Percentiles rank a stretch among this genome's conserved stretches.
phyloP scores from a whole-genome alignment of 2,113 vertebrate species.

The Argyrosomus japonicus region DNA sequence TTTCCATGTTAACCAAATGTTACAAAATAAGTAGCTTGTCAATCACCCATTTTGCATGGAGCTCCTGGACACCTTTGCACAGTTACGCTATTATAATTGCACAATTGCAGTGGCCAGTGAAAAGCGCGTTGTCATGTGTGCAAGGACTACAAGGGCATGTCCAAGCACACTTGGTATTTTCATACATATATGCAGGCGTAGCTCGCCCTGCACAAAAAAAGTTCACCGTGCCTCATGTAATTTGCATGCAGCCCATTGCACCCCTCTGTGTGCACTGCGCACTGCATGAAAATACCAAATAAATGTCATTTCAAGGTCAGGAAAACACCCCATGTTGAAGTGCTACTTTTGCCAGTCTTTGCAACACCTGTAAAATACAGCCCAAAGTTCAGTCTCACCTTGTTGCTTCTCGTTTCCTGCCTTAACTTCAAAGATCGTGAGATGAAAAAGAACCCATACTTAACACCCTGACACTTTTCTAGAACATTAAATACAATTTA shows the following conservation, averaged over 20 bases:
- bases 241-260: not conserved
- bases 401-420: not conserved
- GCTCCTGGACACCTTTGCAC: not conserved
- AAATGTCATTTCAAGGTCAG: not conserved
- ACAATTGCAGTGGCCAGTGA: conserved; percentile 15
- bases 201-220: not conserved
- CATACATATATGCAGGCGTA: not conserved
- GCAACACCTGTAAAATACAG: not conserved
- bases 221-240: not conserved
- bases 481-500: not conserved
- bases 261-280: not conserved
- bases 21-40: not conserved
- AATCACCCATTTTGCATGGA: not conserved
- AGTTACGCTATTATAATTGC: not conserved
- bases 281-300: conserved; percentile 3
- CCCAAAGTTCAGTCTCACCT: conserved; percentile 2
- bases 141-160: conserved; percentile 13
- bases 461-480: not conserved
- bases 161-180: conserved; percentile 15
- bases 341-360: not conserved
- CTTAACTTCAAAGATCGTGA: conserved; percentile 5
- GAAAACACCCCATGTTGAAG: conserved; percentile 3
- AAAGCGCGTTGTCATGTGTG: not conserved
- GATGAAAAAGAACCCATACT: not conserved
- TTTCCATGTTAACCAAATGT: not conserved